Evolutionary conservation across 2,797 vertebrate genomes (phyloP), one percentile per base, ranked within the genome.

Genomic region (Capromys pilorides): DNA sequence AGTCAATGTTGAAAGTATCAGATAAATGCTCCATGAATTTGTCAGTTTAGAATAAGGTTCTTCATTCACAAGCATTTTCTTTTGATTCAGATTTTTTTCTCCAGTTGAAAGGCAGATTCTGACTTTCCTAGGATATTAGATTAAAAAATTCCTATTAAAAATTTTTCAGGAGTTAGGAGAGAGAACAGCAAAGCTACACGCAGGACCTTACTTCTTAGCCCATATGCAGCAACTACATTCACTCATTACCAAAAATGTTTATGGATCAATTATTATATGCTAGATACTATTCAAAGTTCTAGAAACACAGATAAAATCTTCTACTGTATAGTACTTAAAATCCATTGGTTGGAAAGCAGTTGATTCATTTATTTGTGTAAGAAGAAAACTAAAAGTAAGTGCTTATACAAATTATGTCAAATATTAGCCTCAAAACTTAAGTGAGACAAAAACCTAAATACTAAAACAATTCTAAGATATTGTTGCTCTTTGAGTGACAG

Each of bases 131-230:
- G n/a, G 16, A 21, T 8, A 64, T 31, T 49, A 64, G 2, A 24
- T 13, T 33, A 5, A 64, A 64, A 6, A 81, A 8, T 2, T 36
- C 22, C 10, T 19, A 31, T 1, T 5, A 69, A 16, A 73, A 73
- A 2, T 6, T 21, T 22, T 39, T 62, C 13, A 12, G 9, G 6
- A 1, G 41, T 0, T 13, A 51, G 26, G 16, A 39, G 21, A 80
- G 12, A 61, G 18, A 75, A 5, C 9, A 22, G 13, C 7, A 18
- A 4, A n/a, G 18, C 1, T 36, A 1, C 14, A 13, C 28, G 4
- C 8, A 21, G 28, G 4, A 49, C 26, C 6, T 49, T 36, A 7
- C 5, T 78, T 80, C 31, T 71, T 28, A 45, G 45, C 3, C 0
- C 51, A 71, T 24, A 59, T 36, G 31, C 13, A n/a, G 7, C 18